Conservation (phyloP, 1,140 invertebrate genomes). For the Acyrthosiphon pisum region DNA sequence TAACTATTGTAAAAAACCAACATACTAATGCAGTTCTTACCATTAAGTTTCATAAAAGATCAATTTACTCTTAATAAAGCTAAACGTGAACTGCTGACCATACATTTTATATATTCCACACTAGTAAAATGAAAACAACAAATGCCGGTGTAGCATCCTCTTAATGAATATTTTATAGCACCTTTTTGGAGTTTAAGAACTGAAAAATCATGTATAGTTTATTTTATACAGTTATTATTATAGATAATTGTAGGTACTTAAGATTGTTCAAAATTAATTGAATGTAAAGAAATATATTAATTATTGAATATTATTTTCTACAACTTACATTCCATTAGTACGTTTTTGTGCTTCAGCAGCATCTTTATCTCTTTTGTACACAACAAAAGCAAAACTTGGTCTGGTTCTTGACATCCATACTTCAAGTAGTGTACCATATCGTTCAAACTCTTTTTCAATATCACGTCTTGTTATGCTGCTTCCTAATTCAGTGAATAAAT, state of each 20-base stretch:
- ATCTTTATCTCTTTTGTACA: slow-evolving; percentile 58
- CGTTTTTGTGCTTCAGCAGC: slow-evolving; percentile 58
- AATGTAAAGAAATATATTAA: background rate
- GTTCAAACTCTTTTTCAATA: slow-evolving; percentile 57
- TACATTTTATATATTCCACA: too few relatives aligned
- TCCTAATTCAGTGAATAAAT: slow-evolving; percentile 48
- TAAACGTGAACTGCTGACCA: too few relatives aligned
- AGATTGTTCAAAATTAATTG: background rate
- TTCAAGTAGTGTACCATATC: slow-evolving; percentile 58
- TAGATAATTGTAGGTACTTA: background rate
- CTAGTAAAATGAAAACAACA: background rate
- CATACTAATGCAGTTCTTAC: too few relatives aligned
- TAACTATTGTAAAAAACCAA: too few relatives aligned
- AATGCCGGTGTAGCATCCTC: background rate
- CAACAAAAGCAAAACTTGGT: slow-evolving; percentile 59
- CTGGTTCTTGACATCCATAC: slow-evolving; percentile 58
- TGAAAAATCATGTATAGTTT: background rate
- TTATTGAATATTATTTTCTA: background rate
- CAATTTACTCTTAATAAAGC: too few relatives aligned
- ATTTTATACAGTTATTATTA: background rate
- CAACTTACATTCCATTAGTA: slow-evolving; percentile 57
- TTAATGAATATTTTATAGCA: background rate
- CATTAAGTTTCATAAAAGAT: too few relatives aligned
- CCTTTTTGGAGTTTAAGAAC: background rate
- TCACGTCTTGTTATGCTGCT: slow-evolving; percentile 56